Evolutionary conservation across 2,113 vertebrate genomes (phyloP).

Genomic region (Oreotragus oreotragus): DNA sequence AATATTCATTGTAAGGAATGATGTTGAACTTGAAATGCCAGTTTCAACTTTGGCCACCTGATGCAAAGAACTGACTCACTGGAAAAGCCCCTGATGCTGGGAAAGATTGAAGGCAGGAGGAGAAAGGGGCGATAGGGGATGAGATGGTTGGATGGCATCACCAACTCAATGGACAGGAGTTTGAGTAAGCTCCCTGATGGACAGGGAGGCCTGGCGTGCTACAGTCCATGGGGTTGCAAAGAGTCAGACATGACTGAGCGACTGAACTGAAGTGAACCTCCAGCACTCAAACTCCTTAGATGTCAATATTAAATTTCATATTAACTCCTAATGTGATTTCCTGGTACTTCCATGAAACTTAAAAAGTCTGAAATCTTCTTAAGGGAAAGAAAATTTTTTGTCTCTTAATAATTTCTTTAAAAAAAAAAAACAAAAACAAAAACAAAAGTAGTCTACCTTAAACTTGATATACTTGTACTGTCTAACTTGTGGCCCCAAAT

Average conservation of each 20-base stretch:
- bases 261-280: neutral
- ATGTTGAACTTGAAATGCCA: neutral
- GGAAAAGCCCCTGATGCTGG: neutral
- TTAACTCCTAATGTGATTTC: neutral
- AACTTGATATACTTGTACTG: neutral
- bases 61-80: neutral
- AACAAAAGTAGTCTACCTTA: neutral
- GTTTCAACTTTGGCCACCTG: neutral
- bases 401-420: neutral
- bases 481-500: neutral
- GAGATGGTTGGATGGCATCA: neutral
- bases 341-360: neutral
- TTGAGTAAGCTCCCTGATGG: neutral
- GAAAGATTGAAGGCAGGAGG: neutral
- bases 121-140: neutral
- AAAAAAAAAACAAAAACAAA: neutral
- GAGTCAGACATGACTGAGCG: fast-evolving
- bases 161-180: neutral
- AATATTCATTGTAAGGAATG: neutral
- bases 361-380: neutral
- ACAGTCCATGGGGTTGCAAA: neutral
- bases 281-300: neutral
- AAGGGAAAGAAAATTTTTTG: neutral
- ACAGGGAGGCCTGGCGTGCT: neutral
- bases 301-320: neutral